Conservation (phyloP, 2,797 vertebrate genomes). For the Chiroxiphia lanceolata region DNA sequence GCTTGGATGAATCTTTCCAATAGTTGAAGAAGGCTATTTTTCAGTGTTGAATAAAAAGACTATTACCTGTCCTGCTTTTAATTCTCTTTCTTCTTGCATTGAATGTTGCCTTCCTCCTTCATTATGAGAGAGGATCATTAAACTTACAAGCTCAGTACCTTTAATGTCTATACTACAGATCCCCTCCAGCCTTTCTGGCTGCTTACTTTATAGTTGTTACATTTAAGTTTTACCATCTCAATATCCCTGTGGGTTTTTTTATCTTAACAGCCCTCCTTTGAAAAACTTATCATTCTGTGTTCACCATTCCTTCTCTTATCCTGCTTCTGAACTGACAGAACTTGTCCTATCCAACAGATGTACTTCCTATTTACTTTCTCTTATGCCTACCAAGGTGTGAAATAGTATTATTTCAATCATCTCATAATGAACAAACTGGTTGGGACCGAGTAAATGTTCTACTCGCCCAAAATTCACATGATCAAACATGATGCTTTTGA, state of each 20-base stretch:
- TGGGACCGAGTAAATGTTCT: neutral
- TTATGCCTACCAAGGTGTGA: neutral
- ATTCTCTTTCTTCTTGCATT: neutral
- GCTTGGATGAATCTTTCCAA: neutral
- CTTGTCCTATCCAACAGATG: neutral
- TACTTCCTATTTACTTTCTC: neutral
- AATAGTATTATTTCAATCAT: neutral
- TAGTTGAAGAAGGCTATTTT: neutral
- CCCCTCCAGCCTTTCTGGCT: neutral
- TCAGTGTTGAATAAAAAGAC: conserved; percentile 11
- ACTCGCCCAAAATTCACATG: neutral
- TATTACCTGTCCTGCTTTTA: conserved; percentile 5
- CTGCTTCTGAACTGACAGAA: neutral
- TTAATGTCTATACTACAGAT: neutral
- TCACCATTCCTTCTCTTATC: neutral
- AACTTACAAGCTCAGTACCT: neutral
- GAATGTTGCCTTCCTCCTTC: neutral
- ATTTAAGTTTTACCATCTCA: neutral
- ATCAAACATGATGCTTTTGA: neutral
- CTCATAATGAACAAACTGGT: neutral
- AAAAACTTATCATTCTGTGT: neutral
- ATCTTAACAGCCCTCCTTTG: neutral
- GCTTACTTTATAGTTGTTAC: neutral
- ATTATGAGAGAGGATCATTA: neutral
- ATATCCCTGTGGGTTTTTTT: neutral